Evolutionary conservation across 2,888 invertebrate genomes (phyloP).

Genomic region (Drosophila longiperda): DNA sequence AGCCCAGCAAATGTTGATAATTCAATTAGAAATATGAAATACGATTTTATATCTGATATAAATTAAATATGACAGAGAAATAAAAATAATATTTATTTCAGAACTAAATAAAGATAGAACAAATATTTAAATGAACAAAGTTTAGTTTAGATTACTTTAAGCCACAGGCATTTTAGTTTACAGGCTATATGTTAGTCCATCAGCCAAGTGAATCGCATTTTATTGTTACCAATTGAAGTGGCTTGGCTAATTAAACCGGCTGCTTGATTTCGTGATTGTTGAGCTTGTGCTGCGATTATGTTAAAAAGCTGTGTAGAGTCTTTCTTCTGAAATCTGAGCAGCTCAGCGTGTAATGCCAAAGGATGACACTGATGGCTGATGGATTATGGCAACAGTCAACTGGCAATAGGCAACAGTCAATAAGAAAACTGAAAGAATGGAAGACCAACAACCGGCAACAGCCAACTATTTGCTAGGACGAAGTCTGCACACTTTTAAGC

Average conservation of each 20-base stretch:
- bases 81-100: background rate
- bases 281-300: constrained; percentile 42
- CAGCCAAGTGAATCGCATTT: background rate
- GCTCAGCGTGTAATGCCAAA: constrained; percentile 24
- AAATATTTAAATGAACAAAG: background rate
- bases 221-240: background rate
- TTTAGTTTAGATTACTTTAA: background rate
- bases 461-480: constrained; percentile 2
- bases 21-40: background rate
- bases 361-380: constrained; percentile 12
- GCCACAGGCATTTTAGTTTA: background rate
- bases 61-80: background rate
- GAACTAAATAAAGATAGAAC: background rate
- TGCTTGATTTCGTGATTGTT: constrained; percentile 54
- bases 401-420: constrained; percentile 8
- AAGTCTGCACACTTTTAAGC: constrained; percentile 2
- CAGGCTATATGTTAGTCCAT: background rate
- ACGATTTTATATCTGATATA: background rate
- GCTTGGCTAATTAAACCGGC: constrained; percentile 54
- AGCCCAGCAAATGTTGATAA: background rate
- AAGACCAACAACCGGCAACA: background rate
- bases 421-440: background rate
- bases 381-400: constrained; percentile 13
- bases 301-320: constrained; percentile 29
- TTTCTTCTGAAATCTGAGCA: constrained; percentile 1